These are phyloP conservation scores for Actinopyga echinites DNA, from an alignment of 53 echinoderm and acorn worm species.

Conservation along the genomic window DNA sequence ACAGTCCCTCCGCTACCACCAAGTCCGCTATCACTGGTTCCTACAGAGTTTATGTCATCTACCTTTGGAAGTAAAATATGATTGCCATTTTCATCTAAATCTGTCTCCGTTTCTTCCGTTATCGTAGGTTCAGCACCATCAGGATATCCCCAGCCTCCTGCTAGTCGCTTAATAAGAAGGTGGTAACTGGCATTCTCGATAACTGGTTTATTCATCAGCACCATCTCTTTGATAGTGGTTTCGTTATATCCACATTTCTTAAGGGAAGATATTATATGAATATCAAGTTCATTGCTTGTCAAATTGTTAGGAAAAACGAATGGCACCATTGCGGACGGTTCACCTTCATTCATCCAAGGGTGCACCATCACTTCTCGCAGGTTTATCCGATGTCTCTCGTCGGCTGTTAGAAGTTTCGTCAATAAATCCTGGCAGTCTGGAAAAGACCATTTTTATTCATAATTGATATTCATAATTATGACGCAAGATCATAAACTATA, in stretches of 20 bases:
- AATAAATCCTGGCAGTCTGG: slow-evolving; percentile 81
- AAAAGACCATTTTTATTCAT: not conserved
- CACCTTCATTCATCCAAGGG: slow-evolving; percentile 86
- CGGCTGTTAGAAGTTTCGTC: slow-evolving; percentile 55
- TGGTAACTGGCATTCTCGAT: slow-evolving; percentile 79
- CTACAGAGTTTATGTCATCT: not conserved
- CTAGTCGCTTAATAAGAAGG: slow-evolving; percentile 70
- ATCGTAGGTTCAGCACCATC: slow-evolving; percentile 46
- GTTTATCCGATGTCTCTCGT: slow-evolving; percentile 64
- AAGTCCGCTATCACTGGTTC: not conserved
- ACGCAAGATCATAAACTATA: no score
- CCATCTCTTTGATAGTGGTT: slow-evolving; percentile 48
- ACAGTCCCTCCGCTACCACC: not conserved
- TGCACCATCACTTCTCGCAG: slow-evolving; percentile 79
- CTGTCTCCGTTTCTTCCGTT: not conserved
- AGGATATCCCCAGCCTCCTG: slow-evolving; percentile 82
- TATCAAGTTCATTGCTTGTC: slow-evolving; percentile 33
- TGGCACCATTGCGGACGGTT: slow-evolving; percentile 61
- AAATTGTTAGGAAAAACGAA: slow-evolving; percentile 44
- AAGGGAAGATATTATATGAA: slow-evolving; percentile 55
- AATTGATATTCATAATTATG: no score
- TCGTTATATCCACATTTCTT: slow-evolving; percentile 66
- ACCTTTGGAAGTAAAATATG: not conserved
- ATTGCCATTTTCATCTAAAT: not conserved
- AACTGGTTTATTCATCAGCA: slow-evolving; percentile 67